These are phyloP conservation scores for Corythornis leucogaster DNA, from an alignment of 2,797 vertebrate genomes.

Conservation along the genomic window DNA sequence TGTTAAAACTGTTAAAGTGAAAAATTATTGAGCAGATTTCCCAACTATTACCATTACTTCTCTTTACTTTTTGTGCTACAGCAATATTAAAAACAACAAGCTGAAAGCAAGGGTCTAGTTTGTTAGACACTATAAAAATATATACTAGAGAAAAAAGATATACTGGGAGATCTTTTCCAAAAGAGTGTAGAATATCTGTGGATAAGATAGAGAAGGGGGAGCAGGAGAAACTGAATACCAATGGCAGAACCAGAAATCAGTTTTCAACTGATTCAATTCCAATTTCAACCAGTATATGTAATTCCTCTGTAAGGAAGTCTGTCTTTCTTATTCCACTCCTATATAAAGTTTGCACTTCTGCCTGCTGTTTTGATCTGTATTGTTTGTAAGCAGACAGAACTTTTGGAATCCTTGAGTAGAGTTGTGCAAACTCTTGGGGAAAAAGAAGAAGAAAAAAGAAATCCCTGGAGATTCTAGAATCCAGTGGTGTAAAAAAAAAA, in stretches of 20 bases:
- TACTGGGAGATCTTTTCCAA: not conserved
- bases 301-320: not conserved
- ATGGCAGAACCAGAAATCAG: not conserved
- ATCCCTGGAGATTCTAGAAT: not conserved
- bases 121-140: not conserved
- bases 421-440: not conserved
- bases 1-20: conserved; percentile 26
- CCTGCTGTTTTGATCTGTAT: not conserved
- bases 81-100: not conserved
- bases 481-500: not conserved
- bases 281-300: not conserved
- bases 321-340: not conserved
- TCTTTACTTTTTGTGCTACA: not conserved
- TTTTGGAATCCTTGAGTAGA: not conserved
- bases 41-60: not conserved
- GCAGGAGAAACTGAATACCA: not conserved
- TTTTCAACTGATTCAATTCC: too few relatives aligned
- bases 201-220: not conserved
- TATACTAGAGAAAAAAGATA: not conserved
- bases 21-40: conserved; percentile 8
- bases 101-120: not conserved
- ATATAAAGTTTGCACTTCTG: not conserved
- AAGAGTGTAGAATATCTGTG: not conserved
- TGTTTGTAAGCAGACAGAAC: not conserved
- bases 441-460: not conserved